Percentiles rank a stretch among this genome's conserved stretches.
These are phyloP conservation scores for Stictocephala bisonia DNA, from an alignment of 2,888 invertebrate species.

Conservation along the genomic window DNA sequence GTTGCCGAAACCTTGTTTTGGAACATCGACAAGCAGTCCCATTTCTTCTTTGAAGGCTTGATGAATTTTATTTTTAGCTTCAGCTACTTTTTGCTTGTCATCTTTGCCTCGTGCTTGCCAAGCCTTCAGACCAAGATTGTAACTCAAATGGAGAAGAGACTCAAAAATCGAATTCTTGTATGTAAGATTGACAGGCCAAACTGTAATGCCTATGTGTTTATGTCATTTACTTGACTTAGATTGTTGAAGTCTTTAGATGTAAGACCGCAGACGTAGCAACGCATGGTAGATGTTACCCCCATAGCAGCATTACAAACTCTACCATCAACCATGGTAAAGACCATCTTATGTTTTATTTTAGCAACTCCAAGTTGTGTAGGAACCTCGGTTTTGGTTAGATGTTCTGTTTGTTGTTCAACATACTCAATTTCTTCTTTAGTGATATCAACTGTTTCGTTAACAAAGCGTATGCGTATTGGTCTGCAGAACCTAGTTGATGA, in stretches of 20 bases:
- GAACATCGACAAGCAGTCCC: slow-evolving; percentile 43
- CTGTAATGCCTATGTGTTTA: slow-evolving; percentile 1
- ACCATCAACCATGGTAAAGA: slow-evolving; percentile 47
- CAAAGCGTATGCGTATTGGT: no score
- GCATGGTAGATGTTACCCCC: slow-evolving; percentile 24
- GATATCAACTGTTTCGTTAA: no score
- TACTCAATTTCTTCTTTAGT: no score
- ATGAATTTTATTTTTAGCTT: slow-evolving; percentile 28
- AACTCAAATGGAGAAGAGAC: slow-evolving; percentile 39
- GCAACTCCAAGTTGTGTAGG: no score
- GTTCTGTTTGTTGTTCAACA: no score
- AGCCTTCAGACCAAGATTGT: slow-evolving; percentile 28
- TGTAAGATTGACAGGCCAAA: slow-evolving; percentile 47
- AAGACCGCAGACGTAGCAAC: slow-evolving; percentile 18
- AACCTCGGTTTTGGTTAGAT: no score
- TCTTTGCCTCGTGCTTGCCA: slow-evolving; percentile 13
- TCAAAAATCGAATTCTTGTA: slow-evolving; percentile 42
- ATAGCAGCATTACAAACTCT: slow-evolving; percentile 49
- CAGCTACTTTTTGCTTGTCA: slow-evolving; percentile 25
- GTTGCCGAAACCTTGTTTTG: slow-evolving; percentile 42
- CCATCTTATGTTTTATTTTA: not conserved
- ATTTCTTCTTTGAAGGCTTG: slow-evolving; percentile 16
- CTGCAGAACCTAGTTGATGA: no score
- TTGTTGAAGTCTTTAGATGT: slow-evolving; percentile 33
- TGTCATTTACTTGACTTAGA: not conserved